Percentiles rank a stretch among this genome's conserved stretches.
Evolutionary conservation across 2,888 invertebrate species (phyloP).

Genomic region (Horisme vitalbata): DNA sequence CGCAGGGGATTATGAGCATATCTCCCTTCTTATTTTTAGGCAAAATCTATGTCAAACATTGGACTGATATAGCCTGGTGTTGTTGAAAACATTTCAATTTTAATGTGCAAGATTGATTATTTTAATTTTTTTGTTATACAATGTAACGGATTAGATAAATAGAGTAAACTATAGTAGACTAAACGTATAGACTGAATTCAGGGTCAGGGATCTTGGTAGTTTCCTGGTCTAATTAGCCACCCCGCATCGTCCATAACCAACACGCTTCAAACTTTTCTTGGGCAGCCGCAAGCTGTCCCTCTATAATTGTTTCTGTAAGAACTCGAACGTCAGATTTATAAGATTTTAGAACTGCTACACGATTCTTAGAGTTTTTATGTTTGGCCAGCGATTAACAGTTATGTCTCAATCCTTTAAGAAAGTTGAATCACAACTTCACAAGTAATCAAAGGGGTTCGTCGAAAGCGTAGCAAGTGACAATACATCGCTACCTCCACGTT

Average conservation of each 20-base stretch:
- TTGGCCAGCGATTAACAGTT: neutral
- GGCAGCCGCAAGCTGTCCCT: slow-evolving; percentile 6
- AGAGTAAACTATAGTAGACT: neutral
- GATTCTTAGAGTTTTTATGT: too few relatives aligned
- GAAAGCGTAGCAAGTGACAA: neutral
- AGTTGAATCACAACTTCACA: too few relatives aligned
- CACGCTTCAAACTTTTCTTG: slow-evolving; percentile 15
- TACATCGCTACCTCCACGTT: too few relatives aligned
- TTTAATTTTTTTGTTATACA: too few relatives aligned
- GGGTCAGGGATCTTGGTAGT: slow-evolving; percentile 2
- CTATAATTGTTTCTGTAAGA: slow-evolving; percentile 12
- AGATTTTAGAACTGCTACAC: neutral
- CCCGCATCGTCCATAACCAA: slow-evolving; percentile 10
- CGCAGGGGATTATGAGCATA: too few relatives aligned
- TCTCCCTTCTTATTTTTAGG: too few relatives aligned
- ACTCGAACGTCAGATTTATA: slow-evolving; percentile 1
- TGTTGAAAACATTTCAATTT: too few relatives aligned
- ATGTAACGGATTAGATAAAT: too few relatives aligned
- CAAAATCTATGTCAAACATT: too few relatives aligned
- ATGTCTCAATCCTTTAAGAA: too few relatives aligned
- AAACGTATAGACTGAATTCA: slow-evolving; percentile 1
- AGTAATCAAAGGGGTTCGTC: neutral
- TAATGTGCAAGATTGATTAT: too few relatives aligned
- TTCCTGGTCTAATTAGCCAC: slow-evolving; percentile 12
- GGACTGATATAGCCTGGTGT: too few relatives aligned